These are phyloP conservation scores for Anthoscopus minutus DNA, from an alignment of 2,113 vertebrate species.

Conservation along the genomic window DNA sequence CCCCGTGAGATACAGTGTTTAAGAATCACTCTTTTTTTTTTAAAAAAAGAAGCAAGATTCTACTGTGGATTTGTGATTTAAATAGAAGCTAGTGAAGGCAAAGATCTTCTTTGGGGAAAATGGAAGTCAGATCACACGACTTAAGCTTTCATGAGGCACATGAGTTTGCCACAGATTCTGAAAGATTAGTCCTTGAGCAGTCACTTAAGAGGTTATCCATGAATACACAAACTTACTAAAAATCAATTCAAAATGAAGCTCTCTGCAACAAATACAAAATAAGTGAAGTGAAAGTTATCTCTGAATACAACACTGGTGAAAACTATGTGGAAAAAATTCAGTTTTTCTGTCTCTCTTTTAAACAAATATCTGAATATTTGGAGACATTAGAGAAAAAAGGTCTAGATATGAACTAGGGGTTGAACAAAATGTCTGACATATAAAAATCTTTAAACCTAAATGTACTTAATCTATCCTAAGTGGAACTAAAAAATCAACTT, in stretches of 20 bases:
- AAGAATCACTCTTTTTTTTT: background rate
- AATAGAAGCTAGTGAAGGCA: background rate
- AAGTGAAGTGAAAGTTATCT: fast-evolving
- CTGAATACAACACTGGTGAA: background rate
- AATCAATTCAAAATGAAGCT: background rate
- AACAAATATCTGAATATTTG: background rate
- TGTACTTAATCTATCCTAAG: background rate
- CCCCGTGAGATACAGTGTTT: background rate
- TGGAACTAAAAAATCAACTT: background rate
- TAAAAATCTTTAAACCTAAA: background rate
- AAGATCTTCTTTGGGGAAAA: background rate
- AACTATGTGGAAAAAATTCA: background rate
- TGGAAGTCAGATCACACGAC: background rate
- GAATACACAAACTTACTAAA: background rate
- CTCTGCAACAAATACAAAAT: background rate
- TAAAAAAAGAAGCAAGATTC: background rate
- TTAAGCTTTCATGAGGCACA: background rate
- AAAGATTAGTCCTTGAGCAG: background rate
- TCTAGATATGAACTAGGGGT: background rate
- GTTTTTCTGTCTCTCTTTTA: background rate
- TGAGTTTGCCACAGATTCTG: background rate
- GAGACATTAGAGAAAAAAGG: background rate
- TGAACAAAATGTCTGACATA: background rate
- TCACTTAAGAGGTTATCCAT: background rate
- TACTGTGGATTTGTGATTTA: background rate